phyloP scores from a whole-genome alignment of 2,113 vertebrate species.

The Notothenia coriiceps region DNA sequence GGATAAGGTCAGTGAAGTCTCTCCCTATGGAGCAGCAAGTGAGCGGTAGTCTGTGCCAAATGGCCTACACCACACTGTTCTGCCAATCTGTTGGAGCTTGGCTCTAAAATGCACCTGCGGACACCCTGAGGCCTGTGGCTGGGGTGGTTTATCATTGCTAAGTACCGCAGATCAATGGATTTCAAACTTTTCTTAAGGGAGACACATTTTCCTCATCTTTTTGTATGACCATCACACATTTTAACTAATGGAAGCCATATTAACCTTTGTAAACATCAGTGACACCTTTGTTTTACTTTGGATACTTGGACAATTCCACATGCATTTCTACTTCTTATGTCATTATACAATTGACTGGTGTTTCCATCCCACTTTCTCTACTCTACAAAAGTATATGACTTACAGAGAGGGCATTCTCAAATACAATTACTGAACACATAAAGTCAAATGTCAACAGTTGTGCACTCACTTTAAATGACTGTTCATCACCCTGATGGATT shows the following conservation, averaged over 20 bases:
- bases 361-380: conserved; percentile 21
- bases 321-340: conserved; percentile 8
- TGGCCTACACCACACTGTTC: conserved; percentile 82
- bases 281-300: not conserved
- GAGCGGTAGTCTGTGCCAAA: conserved; percentile 79
- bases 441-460: conserved; percentile 78
- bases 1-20: conserved; percentile 75
- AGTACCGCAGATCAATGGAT: conserved; percentile 46
- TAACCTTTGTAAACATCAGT: not conserved
- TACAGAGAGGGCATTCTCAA: conserved; percentile 52
- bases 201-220: conserved; percentile 16
- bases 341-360: not conserved
- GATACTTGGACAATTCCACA: not conserved
- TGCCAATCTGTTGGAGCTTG: conserved; percentile 83
- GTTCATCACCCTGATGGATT: conserved; percentile 82
- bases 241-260: not conserved
- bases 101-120: conserved; percentile 79
- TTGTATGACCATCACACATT: not conserved
- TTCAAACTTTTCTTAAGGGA: conserved; percentile 50
- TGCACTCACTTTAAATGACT: conserved; percentile 78
- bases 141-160: conserved; percentile 73
- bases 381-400: conserved; percentile 20
- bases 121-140: conserved; percentile 59
- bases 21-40: conserved; percentile 72
- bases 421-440: conserved; percentile 76